A percentile compares a stretch with the other conserved stretches of the same genome.
Evolutionary conservation across 2,113 vertebrate species (phyloP).

Genomic region (Callionymus lyra): DNA sequence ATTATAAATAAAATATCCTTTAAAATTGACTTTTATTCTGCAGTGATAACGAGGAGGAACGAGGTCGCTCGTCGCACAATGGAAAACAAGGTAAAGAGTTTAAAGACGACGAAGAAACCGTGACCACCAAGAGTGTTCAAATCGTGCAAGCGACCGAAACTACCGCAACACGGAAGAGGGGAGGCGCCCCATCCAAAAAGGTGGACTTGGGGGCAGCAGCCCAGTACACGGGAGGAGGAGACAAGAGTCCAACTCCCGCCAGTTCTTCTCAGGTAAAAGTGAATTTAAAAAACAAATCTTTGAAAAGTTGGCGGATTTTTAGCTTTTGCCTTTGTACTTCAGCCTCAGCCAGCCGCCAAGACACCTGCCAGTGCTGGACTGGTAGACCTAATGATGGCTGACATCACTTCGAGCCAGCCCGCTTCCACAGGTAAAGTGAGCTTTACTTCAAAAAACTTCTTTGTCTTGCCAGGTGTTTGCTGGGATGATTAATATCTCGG

Average conservation of each 20-base stretch:
- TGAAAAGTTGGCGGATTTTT: background rate
- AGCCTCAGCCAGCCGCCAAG: constrained; percentile 53
- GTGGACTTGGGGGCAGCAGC: constrained; percentile 94
- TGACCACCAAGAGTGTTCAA: constrained; percentile 86
- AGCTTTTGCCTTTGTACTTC: constrained; percentile 1
- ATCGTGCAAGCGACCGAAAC: constrained; percentile 92
- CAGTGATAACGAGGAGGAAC: constrained; percentile 84
- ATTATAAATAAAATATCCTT: background rate
- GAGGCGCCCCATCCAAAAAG: constrained; percentile 83
- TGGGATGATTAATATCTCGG: background rate
- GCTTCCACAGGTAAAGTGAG: constrained; percentile 64
- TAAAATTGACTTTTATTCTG: constrained; percentile 7
- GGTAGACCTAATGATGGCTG: constrained; percentile 82
- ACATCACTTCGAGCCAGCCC: constrained; percentile 53
- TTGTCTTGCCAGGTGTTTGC: background rate
- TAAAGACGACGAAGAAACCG: constrained; percentile 92
- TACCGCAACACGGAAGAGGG: constrained; percentile 84
- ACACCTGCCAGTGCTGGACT: constrained; percentile 71
- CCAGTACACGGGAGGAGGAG: constrained; percentile 87
- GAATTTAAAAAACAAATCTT: background rate
- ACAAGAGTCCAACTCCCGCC: constrained; percentile 67
- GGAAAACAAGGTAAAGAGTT: constrained; percentile 77
- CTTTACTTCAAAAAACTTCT: background rate
- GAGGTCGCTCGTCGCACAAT: constrained; percentile 71
- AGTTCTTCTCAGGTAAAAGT: constrained; percentile 67